Conservation (phyloP, 2,888 invertebrate species). For the Brenthis ino region DNA sequence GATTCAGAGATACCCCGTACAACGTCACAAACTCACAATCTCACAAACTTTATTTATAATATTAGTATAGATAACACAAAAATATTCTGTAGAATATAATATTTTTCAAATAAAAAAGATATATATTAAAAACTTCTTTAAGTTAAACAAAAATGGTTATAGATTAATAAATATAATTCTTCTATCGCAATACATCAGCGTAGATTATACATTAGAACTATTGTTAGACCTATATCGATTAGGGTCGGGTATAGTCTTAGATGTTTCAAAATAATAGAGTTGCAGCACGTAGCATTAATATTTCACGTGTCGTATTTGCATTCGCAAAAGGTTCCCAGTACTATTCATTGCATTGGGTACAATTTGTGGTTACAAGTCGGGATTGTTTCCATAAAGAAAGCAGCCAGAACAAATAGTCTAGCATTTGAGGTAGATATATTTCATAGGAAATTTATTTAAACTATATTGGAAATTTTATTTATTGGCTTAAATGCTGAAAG, state of each 20-base stretch:
- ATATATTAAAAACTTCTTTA: too few relatives aligned
- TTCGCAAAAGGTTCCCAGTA: constrained; percentile 17
- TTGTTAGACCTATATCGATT: constrained; percentile 15
- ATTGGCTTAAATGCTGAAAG: too few relatives aligned
- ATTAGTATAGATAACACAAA: too few relatives aligned
- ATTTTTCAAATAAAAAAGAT: too few relatives aligned
- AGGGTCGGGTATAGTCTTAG: constrained; percentile 3
- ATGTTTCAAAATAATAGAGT: constrained; percentile 24
- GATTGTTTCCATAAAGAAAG: constrained; percentile 5
- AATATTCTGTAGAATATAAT: too few relatives aligned
- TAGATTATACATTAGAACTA: neutral
- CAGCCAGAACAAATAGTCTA: neutral
- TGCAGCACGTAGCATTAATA: constrained; percentile 27
- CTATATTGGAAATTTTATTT: too few relatives aligned
- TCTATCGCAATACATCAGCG: neutral
- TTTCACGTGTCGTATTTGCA: constrained; percentile 31
- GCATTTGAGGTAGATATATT: neutral
- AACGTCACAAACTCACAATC: too few relatives aligned
- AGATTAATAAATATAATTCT: neutral
- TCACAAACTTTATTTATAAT: too few relatives aligned
- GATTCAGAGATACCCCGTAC: too few relatives aligned
- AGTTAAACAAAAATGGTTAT: too few relatives aligned
- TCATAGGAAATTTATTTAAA: neutral
- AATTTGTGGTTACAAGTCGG: neutral
- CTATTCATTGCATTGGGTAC: neutral